Base-by-base conservation (phyloP, 2,888 invertebrate genomes). In the Scaptomyza caliginosa region DNA sequence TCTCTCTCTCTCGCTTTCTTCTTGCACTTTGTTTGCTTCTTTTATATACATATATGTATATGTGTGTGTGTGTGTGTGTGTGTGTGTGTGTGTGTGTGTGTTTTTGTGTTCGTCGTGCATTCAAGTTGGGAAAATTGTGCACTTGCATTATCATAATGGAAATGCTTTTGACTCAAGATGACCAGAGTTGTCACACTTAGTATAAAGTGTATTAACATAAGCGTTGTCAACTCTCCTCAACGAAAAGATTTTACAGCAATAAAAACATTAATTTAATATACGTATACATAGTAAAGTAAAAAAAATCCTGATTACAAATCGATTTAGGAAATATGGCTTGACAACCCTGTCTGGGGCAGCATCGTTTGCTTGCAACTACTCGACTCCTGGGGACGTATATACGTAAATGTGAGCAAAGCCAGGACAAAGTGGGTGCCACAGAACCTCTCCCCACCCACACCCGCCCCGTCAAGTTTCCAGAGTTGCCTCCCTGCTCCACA, bases 71-170 rank as follows among this genome's bases (percentile, higher is more conserved):
- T 52, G 23, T 28, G 2, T 50, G 7, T 45, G 30, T 54, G n/a
- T 36, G 34, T 13, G 46, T 69, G 43, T 55, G 54, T 58, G 54
- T 65, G 65, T 64, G n/a, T 36, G 34, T 13, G 46, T 69, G 43
- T 55, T 50, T 58, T 51, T 65, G 65, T 64, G 59, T 49, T 49
- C 24, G 38, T 10, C 56, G 65, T 60, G 62, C 73, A 82, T 78
- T 78, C 67, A 72, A 86, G 81, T 81, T 86, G 77, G 68, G 60
- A 34, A 85, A 83, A 87, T 83, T 74, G 85, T 76, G 88, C 82
- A 87, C 86, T 86, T 80, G 86, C 82, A 86, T 86, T 86, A 86
- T 88, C 86, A 88, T 86, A 88, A 87, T 88, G 74, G 77, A 83
- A 87, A 85, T 79, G 79, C 58, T 67, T 85, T 79, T 81, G 81